Conservation (phyloP, 2,888 invertebrate genomes). For the Agrochola lychnidis region DNA sequence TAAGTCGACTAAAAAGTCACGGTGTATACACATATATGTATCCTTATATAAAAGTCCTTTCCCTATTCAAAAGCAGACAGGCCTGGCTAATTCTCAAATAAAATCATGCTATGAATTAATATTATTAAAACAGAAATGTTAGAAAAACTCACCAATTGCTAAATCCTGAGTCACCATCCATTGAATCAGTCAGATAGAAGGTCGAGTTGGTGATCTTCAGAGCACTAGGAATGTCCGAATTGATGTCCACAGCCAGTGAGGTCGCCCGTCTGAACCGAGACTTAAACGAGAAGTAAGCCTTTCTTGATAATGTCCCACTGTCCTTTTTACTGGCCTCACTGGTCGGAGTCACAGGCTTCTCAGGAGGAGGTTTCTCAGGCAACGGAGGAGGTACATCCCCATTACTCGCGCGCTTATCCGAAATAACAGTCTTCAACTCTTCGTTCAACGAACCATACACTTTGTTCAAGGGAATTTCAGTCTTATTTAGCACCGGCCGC, state of each 20-base stretch:
- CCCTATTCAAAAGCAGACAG: not conserved
- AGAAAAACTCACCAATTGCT: constrained; percentile 85
- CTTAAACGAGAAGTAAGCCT: constrained; percentile 90
- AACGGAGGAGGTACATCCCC: constrained; percentile 82
- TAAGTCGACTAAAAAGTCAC: too few species aligned
- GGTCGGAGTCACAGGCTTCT: constrained; percentile 83
- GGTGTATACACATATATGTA: too few species aligned
- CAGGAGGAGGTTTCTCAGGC: constrained; percentile 80
- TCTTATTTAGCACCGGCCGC: constrained; percentile 77
- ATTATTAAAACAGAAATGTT: not conserved
- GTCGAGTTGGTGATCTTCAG: constrained; percentile 92
- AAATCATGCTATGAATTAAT: not conserved
- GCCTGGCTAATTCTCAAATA: not conserved
- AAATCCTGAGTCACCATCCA: constrained; percentile 92
- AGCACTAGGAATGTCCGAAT: constrained; percentile 88
- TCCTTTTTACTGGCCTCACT: constrained; percentile 82
- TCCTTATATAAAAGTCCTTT: too few species aligned
- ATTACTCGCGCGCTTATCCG: constrained; percentile 80
- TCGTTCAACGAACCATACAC: constrained; percentile 80
- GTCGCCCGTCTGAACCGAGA: constrained; percentile 92
- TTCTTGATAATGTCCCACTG: constrained; percentile 84
- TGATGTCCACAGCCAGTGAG: constrained; percentile 90
- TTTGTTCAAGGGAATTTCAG: constrained; percentile 80
- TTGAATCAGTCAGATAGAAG: constrained; percentile 93
- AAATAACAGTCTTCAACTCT: constrained; percentile 84